These are phyloP conservation scores for Hemichromis elongatus DNA, from an alignment of 2,113 vertebrate species.

Conservation along the genomic window DNA sequence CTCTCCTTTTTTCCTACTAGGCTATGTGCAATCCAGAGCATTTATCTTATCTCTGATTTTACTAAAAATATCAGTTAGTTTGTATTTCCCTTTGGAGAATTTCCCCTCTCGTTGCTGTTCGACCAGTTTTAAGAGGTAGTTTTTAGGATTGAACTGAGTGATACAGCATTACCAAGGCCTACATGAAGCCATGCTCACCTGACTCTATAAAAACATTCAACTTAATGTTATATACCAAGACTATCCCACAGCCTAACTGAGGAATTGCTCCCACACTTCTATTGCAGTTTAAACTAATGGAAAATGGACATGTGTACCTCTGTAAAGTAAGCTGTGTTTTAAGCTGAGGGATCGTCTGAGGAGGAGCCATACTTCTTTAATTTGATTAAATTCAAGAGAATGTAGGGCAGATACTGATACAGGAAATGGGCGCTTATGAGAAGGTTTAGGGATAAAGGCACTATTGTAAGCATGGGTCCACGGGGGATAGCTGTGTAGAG, in stretches of 20 bases:
- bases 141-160: background rate
- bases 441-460: constrained; percentile 37
- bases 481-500: background rate
- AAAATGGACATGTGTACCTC: background rate
- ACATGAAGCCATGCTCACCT: background rate
- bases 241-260: background rate
- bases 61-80: background rate
- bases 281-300: background rate
- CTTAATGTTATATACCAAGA: background rate
- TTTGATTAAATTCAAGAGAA: background rate
- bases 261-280: background rate
- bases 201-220: background rate
- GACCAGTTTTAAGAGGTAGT: background rate
- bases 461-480: constrained; percentile 20
- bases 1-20: background rate
- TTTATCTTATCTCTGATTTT: background rate
- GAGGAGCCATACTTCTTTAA: background rate
- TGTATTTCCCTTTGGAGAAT: background rate
- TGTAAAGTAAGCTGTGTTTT: background rate
- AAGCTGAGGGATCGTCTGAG: background rate
- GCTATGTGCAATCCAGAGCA: no score
- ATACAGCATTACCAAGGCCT: background rate
- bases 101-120: background rate
- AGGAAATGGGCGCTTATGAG: constrained; percentile 34
- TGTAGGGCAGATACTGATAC: background rate